Base-by-base conservation (phyloP, 2,888 invertebrate genomes). In the Calameuta pallipes region DNA sequence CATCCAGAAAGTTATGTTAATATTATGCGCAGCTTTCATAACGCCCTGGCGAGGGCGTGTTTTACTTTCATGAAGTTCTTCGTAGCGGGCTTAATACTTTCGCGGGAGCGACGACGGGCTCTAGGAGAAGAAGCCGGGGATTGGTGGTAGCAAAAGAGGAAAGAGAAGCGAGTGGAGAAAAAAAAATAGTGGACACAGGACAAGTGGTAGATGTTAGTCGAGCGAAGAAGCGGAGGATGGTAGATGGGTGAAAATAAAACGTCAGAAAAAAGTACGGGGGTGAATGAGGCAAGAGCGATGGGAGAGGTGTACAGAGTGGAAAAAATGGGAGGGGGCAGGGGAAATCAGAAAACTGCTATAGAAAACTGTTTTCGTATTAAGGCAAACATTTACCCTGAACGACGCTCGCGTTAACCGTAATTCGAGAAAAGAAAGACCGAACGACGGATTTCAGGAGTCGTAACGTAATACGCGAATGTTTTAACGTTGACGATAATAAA, bases 1-100 rank as follows among this genome's bases (percentile, higher is more conserved):
- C 79, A 82, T 79, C 78, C 80, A 76, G 78, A 82, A 80, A 80
- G 82, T 75, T 87, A 88, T 86, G 87, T 85, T 87, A 87, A 88
- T 87, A 84, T 85, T 83, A 85, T 85, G 82, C 84, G 81, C 78
- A 80, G 81, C 83, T 83, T 87, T 86, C 83, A 84, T 85, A 87
- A 85, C 85, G 85, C 81, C 78, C 77, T 11, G 80, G 76, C 81
- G 78, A 36, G 36, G 73, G 71, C 84, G 83, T 83, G 84, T 85
- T 87, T 87, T 87, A 87, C 85, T 88, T 87, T 87, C 84, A 84
- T 85, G 82, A 85, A 87, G 82, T 87, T 87, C 84, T 83, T 82
- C 78, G 76, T 80, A 2, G 82, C 74, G 6, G 13, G 81, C 82
- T 85, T 86, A 86, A 86, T 83, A 83, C 80, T 85, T 82, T 82